Evolutionary conservation across 64 coral and sea anemone genomes (phyloP), one percentile per base, ranked within the genome.

Genomic region (Stichodactyla mertensii): DNA sequence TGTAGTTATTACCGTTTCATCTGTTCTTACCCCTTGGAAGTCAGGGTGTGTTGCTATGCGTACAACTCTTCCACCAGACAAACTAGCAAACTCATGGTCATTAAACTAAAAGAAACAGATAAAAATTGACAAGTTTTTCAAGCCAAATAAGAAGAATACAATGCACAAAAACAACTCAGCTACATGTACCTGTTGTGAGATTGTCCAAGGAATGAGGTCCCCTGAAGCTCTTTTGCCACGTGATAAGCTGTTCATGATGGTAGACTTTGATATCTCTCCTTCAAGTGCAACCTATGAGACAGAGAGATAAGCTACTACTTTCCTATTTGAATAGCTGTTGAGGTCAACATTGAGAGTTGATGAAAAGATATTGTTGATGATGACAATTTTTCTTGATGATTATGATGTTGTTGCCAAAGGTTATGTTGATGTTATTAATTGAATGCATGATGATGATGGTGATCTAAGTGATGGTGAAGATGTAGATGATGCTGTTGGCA

Each of bases 181-280:
- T 14, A 91, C 93, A 89, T 99, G 97, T 88, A 91, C 93, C 93
- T 99, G 97, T 88, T 99, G 97, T 83, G 97, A 99, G 16, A 99
- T 60, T 57, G 97, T 99, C 97, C 97, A 99, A 2, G 97, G 97
- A 4, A 99, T 99, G 6, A 99, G 86, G 81, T 99, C 97, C 18
- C 97, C 97, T 54, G 97, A 95, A 20, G 93, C 97, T 26, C 97
- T 89, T 81, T 99, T 99, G 27, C 97, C 97, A 69, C 97, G 90
- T 51, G 97, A 94, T 5, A 99, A 82, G 71, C 97, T 99, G 85
- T 89, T 95, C 87, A 92, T 86, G 26, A 99, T 95, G 52, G 93
- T 88, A 14, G 97, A 84, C 78, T 93, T 99, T 26, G 97, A 99
- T 85, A 99, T 99, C 19, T 99, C 97, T 69, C 97, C 97, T 86